Conservation (phyloP, 1,140 invertebrate species). For the Drosophila takahashii region DNA sequence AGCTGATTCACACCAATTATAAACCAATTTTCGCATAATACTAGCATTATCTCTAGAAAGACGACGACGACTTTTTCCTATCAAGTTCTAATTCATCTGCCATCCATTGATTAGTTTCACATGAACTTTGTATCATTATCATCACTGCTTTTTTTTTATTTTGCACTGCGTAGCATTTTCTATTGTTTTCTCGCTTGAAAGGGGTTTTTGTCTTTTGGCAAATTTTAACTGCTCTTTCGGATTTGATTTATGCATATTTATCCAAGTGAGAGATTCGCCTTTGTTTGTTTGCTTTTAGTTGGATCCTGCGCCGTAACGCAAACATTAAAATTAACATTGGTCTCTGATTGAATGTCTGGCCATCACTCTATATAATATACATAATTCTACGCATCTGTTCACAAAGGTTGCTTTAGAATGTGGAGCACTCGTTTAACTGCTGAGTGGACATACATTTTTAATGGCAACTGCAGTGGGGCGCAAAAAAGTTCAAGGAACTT, state of each 20-base stretch:
- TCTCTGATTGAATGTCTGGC: constrained; percentile 26
- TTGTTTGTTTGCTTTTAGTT: constrained; percentile 59
- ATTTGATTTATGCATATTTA: constrained; percentile 57
- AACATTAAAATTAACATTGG: constrained; percentile 5
- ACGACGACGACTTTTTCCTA: constrained; percentile 1
- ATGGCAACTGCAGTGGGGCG: constrained; percentile 13
- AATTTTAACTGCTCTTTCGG: constrained; percentile 7
- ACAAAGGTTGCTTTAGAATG: constrained; percentile 24
- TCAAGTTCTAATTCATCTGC: constrained; percentile 32
- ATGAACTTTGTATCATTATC: constrained; percentile 28
- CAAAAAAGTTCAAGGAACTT: constrained; percentile 46
- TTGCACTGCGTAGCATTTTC: background rate
- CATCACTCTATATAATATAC: constrained; percentile 4
- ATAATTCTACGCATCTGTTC: constrained; percentile 13
- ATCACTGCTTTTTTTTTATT: background rate
- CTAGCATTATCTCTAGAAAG: constrained; percentile 10
- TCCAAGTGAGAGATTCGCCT: constrained; percentile 26
- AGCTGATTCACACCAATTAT: constrained; percentile 48
- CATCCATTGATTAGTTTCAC: constrained; percentile 36
- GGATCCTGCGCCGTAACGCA: constrained; percentile 13
- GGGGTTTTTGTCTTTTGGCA: constrained; percentile 30
- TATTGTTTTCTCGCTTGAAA: constrained; percentile 15
- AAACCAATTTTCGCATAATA: constrained; percentile 41
- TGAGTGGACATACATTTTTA: constrained; percentile 35
- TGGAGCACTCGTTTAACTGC: constrained; percentile 19